phyloP scores from a whole-genome alignment of 2,113 vertebrate genomes.

The Tretioscincus oriximinensis region DNA sequence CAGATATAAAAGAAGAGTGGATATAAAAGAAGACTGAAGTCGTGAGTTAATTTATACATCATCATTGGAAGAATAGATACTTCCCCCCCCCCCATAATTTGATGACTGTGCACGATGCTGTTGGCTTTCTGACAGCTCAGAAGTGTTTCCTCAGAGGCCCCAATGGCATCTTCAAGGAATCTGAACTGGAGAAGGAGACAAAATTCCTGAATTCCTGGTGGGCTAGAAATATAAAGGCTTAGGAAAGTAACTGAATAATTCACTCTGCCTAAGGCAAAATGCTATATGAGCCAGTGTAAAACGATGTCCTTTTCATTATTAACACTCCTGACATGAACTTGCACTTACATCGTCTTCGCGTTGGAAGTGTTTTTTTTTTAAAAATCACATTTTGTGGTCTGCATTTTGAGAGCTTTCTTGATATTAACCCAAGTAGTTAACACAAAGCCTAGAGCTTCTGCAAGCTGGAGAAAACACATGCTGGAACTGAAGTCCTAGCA shows the following conservation, averaged over 20 bases:
- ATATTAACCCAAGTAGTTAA: neutral
- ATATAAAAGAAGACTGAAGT: neutral
- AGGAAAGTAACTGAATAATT: constrained; percentile 36
- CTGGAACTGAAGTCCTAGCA: neutral
- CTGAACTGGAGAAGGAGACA: constrained; percentile 14
- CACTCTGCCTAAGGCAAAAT: constrained; percentile 39
- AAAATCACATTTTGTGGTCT: constrained; percentile 14
- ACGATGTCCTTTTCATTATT: constrained; percentile 28
- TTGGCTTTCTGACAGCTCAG: too few relatives aligned
- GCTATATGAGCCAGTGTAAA: constrained; percentile 17
- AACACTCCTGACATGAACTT: neutral
- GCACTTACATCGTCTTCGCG: constrained; percentile 4
- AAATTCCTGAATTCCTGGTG: constrained; percentile 15
- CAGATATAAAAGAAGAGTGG: neutral
- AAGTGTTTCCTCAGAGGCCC: too few relatives aligned
- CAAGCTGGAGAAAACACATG: neutral
- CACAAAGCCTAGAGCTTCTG: neutral
- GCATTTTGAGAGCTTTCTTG: constrained; percentile 21
- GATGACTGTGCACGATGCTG: too few relatives aligned
- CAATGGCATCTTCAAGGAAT: neutral
- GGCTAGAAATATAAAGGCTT: constrained; percentile 13
- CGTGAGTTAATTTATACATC: neutral
- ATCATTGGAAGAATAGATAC: too few relatives aligned
- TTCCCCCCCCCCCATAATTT: too few relatives aligned
- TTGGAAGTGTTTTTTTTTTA: constrained; percentile 40